phyloP scores from a whole-genome alignment of 2,888 invertebrate genomes.

The Drosophila anomalata region DNA sequence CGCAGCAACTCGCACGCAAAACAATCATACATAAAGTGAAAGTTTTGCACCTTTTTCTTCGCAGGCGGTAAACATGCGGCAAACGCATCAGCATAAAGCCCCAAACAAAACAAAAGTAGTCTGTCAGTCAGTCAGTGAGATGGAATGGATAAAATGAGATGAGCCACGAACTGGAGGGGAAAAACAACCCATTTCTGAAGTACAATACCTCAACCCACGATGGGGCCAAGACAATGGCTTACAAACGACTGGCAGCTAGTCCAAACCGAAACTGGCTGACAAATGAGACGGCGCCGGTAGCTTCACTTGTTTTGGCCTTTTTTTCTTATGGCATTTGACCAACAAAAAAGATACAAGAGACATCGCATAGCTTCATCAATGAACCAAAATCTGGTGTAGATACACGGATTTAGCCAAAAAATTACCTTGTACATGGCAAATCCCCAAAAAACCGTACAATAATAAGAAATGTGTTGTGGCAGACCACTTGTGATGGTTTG shows the following conservation, averaged over 20 bases:
- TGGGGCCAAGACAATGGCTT: slow-evolving; percentile 64
- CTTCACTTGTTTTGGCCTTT: slow-evolving; percentile 16
- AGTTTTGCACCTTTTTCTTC: slow-evolving; percentile 73
- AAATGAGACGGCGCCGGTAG: slow-evolving; percentile 66
- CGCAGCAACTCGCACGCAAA: slow-evolving; percentile 61
- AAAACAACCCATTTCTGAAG: slow-evolving; percentile 20
- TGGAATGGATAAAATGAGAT: slow-evolving; percentile 46
- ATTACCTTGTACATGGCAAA: slow-evolving; percentile 7
- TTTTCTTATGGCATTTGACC: slow-evolving; percentile 49
- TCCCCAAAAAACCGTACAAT: slow-evolving; percentile 34
- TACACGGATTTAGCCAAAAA: slow-evolving; percentile 55
- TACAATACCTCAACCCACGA: slow-evolving; percentile 50
- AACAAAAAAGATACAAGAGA: slow-evolving; percentile 36
- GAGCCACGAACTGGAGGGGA: slow-evolving; percentile 63
- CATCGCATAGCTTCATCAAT: slow-evolving; percentile 51
- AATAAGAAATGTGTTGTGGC: slow-evolving; percentile 11
- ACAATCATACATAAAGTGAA: slow-evolving; percentile 75
- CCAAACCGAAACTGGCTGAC: slow-evolving; percentile 59
- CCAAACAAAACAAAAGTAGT: slow-evolving; percentile 44
- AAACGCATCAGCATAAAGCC: slow-evolving; percentile 58
- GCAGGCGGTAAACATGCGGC: slow-evolving; percentile 44
- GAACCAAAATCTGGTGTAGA: slow-evolving; percentile 40
- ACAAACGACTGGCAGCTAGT: slow-evolving; percentile 73
- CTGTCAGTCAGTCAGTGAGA: slow-evolving; percentile 64
- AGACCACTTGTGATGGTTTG: slow-evolving; percentile 48